Percentiles rank a stretch among this genome's conserved stretches.
Conservation (phyloP, 2,113 vertebrate species). For the Oryzias javanicus region DNA sequence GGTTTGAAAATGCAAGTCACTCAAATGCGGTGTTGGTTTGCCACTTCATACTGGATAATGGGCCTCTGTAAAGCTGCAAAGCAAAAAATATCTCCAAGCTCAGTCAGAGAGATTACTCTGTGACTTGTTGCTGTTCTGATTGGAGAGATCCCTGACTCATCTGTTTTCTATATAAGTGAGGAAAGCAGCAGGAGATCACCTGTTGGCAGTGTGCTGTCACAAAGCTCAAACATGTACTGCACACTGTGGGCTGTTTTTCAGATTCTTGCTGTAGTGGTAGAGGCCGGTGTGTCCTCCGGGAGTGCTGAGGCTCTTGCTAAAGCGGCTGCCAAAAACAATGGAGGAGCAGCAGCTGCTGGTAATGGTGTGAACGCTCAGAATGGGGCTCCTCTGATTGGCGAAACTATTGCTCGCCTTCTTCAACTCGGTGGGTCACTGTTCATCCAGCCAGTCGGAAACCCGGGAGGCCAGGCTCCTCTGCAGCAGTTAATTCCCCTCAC, state of each 20-base stretch:
- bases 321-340: constrained; percentile 44
- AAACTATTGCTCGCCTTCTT: constrained; percentile 53
- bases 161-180: constrained; percentile 53
- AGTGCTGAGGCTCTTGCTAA: constrained; percentile 65
- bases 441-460: constrained; percentile 57
- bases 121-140: constrained; percentile 61
- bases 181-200: constrained; percentile 13
- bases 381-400: constrained; percentile 46
- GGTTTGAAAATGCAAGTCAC: constrained; percentile 42
- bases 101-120: constrained; percentile 52
- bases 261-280: constrained; percentile 40
- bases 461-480: constrained; percentile 35
- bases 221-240: constrained; percentile 55
- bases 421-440: constrained; percentile 58
- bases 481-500: constrained; percentile 52
- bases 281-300: constrained; percentile 58
- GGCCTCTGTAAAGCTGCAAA: constrained; percentile 37
- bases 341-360: constrained; percentile 37
- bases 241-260: constrained; percentile 57
- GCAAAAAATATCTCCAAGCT: constrained; percentile 54
- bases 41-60: constrained; percentile 61
- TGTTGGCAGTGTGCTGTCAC: constrained; percentile 18
- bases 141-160: constrained; percentile 38
- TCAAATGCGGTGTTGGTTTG: constrained; percentile 42
- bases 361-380: constrained; percentile 52